A percentile compares a stretch with the other conserved stretches of the same genome.
phyloP scores from a whole-genome alignment of 2,797 vertebrate genomes.

The Onychomys torridus region DNA sequence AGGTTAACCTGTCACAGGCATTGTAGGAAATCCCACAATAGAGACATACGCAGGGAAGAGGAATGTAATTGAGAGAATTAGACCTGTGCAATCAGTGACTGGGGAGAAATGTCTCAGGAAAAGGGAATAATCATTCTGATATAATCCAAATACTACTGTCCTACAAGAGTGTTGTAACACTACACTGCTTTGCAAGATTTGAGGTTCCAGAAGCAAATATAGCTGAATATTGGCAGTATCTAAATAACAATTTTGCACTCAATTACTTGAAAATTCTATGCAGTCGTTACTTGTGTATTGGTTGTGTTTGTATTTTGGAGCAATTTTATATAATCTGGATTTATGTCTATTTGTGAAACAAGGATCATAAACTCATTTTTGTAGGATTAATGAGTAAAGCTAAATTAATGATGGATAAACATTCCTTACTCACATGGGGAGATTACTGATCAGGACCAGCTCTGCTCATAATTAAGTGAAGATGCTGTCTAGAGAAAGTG shows the following conservation, averaged over 20 bases:
- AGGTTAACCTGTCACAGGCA: neutral
- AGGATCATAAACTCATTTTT: neutral
- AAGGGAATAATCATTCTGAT: rapidly evolving
- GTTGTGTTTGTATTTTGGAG: neutral
- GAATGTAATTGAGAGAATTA: neutral
- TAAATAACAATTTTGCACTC: neutral
- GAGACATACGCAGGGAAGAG: neutral
- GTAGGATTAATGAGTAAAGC: neutral
- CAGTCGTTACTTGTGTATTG: neutral
- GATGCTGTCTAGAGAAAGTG: neutral
- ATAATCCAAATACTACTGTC: neutral
- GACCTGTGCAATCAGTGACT: neutral
- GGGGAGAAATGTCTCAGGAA: neutral
- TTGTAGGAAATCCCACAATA: neutral
- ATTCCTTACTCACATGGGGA: neutral
- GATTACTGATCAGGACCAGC: neutral
- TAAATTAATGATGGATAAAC: neutral
- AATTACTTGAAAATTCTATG: neutral
- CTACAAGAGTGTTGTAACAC: too few relatives aligned
- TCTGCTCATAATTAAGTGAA: conserved; percentile 18
- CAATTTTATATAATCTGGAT: neutral
- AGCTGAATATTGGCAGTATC: neutral
- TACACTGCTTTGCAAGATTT: neutral
- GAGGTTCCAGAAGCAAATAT: neutral
- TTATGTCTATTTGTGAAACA: neutral